phyloP scores from a whole-genome alignment of 2,113 vertebrate species.

The Crocuta crocuta region DNA sequence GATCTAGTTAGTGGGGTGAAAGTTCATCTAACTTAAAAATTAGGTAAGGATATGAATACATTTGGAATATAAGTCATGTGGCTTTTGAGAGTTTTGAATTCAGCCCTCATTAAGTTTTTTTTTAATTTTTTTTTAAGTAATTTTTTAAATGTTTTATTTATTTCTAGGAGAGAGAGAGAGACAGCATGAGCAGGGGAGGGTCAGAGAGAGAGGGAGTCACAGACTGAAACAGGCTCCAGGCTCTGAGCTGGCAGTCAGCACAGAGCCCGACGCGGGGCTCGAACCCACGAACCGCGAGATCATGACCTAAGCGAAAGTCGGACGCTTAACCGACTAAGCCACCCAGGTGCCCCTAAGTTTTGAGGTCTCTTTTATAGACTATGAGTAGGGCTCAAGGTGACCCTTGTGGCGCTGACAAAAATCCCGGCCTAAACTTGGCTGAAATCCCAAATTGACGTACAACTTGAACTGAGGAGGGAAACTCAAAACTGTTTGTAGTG shows the following conservation, averaged over 20 bases:
- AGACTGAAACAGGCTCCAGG: no score
- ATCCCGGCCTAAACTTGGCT: not conserved
- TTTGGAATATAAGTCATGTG: not conserved
- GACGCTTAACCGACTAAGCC: no score
- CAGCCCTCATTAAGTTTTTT: not conserved
- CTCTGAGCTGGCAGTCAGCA: no score
- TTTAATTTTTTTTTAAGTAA: no score
- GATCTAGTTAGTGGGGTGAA: not conserved
- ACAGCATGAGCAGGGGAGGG: no score
- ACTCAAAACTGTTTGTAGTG: not conserved
- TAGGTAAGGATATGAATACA: not conserved
- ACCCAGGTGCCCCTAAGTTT: no score
- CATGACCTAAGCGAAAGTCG: no score
- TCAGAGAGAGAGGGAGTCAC: no score
- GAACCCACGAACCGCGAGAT: no score
- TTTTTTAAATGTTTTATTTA: no score
- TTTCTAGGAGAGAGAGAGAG: no score
- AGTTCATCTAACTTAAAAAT: not conserved
- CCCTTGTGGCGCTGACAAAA: not conserved
- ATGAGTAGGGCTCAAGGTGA: not conserved
- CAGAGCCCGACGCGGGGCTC: no score
- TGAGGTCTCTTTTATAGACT: not conserved
- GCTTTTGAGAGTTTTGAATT: not conserved
- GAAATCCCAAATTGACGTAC: not conserved
- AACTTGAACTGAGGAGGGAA: not conserved